These are phyloP conservation scores for Chrosomus eos DNA, from an alignment of 2,797 vertebrate species.

Conservation along the genomic window DNA sequence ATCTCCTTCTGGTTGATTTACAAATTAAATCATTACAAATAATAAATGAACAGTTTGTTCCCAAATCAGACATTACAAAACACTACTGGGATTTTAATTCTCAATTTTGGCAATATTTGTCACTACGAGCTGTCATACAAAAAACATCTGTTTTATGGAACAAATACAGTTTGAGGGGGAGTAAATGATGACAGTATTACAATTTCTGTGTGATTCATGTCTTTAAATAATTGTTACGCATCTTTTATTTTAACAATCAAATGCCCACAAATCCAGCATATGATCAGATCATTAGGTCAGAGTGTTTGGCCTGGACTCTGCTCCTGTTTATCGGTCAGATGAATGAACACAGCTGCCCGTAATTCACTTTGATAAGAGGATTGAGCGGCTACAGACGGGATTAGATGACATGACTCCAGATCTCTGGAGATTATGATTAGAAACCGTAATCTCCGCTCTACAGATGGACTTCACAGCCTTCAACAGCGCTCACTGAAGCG, in stretches of 20 bases:
- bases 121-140: not conserved
- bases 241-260: not conserved
- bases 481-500: not conserved
- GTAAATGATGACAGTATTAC: not conserved
- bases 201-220: not conserved
- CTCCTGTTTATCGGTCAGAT: not conserved
- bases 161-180: not conserved
- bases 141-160: not conserved
- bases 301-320: not conserved
- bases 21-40: not conserved
- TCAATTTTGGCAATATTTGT: not conserved
- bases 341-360: constrained; percentile 7
- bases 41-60: not conserved
- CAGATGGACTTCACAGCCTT: constrained; percentile 30
- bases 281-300: not conserved
- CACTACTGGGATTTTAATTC: not conserved
- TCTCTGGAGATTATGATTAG: constrained; percentile 25
- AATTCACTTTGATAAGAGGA: not conserved
- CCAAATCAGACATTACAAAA: not conserved
- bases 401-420: constrained; percentile 10
- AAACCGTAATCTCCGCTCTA: constrained; percentile 26
- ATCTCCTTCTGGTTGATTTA: not conserved
- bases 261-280: not conserved
- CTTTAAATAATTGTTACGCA: not conserved
- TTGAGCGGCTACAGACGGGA: not conserved